phyloP scores from a whole-genome alignment of 30 jellyfish, hydroid and myxozoan species.

The Rhopilema esculentum region DNA sequence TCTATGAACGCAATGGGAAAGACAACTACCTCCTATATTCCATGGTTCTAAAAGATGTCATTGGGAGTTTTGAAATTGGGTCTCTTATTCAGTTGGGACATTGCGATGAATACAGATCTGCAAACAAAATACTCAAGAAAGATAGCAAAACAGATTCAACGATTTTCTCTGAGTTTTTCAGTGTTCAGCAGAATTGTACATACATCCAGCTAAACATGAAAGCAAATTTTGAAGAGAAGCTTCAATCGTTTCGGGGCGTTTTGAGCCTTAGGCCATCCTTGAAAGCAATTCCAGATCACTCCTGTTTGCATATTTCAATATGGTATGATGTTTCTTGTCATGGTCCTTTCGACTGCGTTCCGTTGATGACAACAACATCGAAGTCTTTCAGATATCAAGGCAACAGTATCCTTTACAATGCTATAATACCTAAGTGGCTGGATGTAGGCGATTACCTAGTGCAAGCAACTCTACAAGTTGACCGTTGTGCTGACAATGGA shows the following conservation, averaged over 20 bases:
- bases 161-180: background rate
- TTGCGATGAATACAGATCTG: slow-evolving; percentile 5
- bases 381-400: background rate
- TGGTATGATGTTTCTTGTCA: slow-evolving; percentile 21
- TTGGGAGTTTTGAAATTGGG: background rate
- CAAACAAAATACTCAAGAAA: background rate
- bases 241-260: slow-evolving; percentile 9
- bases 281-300: slow-evolving; percentile 3
- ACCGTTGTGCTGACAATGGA: slow-evolving; percentile 19
- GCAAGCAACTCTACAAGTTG: slow-evolving; percentile 16
- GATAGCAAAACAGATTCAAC: background rate
- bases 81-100: slow-evolving; percentile 29
- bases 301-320: slow-evolving; percentile 32
- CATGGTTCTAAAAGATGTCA: background rate
- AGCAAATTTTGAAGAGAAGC: slow-evolving; percentile 24
- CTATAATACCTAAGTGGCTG: background rate
- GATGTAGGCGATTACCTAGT: background rate
- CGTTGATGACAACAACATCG: background rate
- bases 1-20: background rate
- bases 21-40: background rate
- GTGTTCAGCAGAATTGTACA: background rate
- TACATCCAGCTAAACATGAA: background rate
- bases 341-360: slow-evolving; percentile 33
- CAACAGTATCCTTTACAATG: background rate
- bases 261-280: slow-evolving; percentile 36